These are phyloP conservation scores for Acyrthosiphon pisum DNA, from an alignment of 1,140 invertebrate species.

Conservation along the genomic window DNA sequence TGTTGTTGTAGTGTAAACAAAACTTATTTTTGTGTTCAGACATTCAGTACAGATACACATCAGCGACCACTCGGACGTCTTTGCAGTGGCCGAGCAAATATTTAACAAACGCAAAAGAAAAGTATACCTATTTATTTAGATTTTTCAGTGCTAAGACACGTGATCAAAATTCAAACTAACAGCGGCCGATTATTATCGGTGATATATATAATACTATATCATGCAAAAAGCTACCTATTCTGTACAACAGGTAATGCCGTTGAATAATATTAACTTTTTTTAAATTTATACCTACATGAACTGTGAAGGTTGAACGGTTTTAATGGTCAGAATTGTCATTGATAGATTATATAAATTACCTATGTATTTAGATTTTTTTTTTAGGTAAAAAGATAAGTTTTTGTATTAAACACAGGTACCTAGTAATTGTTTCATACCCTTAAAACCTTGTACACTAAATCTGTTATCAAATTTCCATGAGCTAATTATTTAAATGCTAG, in stretches of 20 bases:
- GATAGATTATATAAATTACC: neutral
- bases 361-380: neutral
- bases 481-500: neutral
- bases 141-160: neutral
- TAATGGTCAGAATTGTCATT: neutral
- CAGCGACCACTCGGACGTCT: neutral
- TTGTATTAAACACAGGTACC: neutral
- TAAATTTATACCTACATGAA: neutral
- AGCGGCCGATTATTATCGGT: neutral
- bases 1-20: neutral
- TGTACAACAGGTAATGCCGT: neutral
- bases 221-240: neutral
- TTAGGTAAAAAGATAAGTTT: neutral
- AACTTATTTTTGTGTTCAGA: neutral
- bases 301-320: neutral
- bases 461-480: neutral
- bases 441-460: conserved; percentile 17
- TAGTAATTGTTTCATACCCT: neutral
- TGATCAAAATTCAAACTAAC: neutral
- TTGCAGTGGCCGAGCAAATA: neutral
- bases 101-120: neutral
- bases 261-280: neutral
- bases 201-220: neutral
- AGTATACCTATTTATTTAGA: neutral
- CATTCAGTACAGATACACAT: neutral